Percentiles rank a stretch among this genome's conserved stretches.
Evolutionary conservation across 2,113 vertebrate species (phyloP).

Genomic region (Petroica traversi): DNA sequence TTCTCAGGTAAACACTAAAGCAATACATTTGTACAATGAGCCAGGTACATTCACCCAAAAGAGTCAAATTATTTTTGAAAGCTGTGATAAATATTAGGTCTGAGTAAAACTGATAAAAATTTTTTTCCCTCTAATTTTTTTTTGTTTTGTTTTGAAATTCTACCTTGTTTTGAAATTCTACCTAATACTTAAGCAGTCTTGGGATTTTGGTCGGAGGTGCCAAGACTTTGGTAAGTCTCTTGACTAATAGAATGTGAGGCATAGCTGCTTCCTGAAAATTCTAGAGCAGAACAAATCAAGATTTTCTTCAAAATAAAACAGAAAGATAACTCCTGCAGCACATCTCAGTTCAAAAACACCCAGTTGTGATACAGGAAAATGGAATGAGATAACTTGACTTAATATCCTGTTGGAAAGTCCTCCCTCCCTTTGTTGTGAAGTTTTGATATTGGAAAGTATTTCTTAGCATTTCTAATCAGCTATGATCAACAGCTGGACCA

Average conservation of each 20-base stretch:
- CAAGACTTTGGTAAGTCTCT: not conserved
- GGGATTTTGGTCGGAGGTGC: not conserved
- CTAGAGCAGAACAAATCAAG: not conserved
- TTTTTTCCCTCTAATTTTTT: not conserved
- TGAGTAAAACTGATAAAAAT: not conserved
- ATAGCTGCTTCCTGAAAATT: not conserved
- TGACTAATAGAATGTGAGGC: not conserved
- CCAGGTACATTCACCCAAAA: not conserved
- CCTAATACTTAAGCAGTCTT: not conserved
- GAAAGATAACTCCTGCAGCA: not conserved
- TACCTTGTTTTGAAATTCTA: too few species aligned
- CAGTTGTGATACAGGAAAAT: not conserved
- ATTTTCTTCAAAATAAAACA: not conserved
- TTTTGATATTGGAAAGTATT: not conserved
- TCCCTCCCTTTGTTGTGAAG: not conserved
- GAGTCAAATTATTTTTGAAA: not conserved
- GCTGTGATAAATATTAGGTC: not conserved
- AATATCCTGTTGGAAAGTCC: not conserved
- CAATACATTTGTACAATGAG: not conserved
- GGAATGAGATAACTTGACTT: not conserved
- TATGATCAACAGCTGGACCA: not conserved
- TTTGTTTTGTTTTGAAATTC: too few species aligned
- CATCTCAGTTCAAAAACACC: not conserved
- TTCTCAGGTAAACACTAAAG: not conserved
- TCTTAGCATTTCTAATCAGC: not conserved